These are phyloP conservation scores for Forpus xanthops DNA, from an alignment of 2,797 vertebrate genomes.

Conservation along the genomic window DNA sequence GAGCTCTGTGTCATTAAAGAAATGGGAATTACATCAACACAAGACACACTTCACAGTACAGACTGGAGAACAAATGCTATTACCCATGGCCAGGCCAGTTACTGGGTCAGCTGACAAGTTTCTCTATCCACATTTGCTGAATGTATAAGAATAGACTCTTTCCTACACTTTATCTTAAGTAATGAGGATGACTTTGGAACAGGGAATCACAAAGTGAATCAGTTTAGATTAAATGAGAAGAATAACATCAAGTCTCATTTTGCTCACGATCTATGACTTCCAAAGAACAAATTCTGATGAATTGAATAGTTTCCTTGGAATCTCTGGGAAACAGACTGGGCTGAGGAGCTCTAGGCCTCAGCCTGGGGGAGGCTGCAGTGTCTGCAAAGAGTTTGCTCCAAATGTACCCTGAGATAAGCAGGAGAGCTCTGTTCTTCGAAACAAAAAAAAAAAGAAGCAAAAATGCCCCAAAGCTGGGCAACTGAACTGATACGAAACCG, in stretches of 20 bases:
- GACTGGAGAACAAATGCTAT: background rate
- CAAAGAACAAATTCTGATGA: background rate
- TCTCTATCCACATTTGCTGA: background rate
- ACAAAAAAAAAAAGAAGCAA: background rate
- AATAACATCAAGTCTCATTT: background rate
- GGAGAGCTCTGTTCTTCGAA: background rate
- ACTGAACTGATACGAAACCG: fast-evolving
- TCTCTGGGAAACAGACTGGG: background rate
- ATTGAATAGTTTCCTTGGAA: background rate
- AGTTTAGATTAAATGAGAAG: background rate
- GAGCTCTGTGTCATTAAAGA: background rate
- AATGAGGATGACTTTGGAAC: background rate
- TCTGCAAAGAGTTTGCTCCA: background rate
- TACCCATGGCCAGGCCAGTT: background rate
- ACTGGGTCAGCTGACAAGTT: constrained; percentile 4
- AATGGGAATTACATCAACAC: background rate
- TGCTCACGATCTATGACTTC: background rate
- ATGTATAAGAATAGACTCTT: background rate
- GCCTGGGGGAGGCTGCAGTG: background rate
- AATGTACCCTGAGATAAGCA: background rate
- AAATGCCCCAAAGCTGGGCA: background rate
- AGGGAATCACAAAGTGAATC: background rate
- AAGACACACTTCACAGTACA: background rate
- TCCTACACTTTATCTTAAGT: constrained; percentile 8
- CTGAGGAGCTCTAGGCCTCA: background rate